Evolutionary conservation across 2,797 vertebrate species (phyloP).

Genomic region (Bradypodion ventrale): DNA sequence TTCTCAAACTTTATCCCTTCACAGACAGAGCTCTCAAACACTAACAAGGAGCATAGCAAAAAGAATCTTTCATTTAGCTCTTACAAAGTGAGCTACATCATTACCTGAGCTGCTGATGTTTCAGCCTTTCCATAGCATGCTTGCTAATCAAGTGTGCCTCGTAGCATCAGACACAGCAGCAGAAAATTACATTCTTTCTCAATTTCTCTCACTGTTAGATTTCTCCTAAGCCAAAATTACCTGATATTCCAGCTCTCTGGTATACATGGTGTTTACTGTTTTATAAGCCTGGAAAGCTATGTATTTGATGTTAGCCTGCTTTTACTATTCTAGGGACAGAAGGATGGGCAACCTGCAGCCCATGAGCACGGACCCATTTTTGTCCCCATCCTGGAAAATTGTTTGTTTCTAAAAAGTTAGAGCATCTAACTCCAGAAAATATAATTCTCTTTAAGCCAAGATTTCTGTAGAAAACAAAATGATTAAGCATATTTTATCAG

Average conservation of each 20-base stretch:
- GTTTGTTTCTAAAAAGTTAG: too few species aligned
- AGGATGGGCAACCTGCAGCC: too few species aligned
- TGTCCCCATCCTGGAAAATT: too few species aligned
- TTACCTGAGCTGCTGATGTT: slow-evolving; percentile 46
- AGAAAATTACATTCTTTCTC: background rate
- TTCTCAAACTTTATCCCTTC: background rate
- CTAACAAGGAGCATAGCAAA: background rate
- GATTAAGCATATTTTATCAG: too few species aligned
- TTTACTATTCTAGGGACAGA: background rate
- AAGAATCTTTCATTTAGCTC: slow-evolving; percentile 24
- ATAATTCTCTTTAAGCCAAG: too few species aligned
- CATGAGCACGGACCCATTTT: too few species aligned
- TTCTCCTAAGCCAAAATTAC: background rate
- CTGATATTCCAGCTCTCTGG: background rate
- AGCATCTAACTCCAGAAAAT: too few species aligned
- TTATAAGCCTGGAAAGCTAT: background rate
- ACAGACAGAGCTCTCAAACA: slow-evolving; percentile 16
- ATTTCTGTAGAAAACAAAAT: too few species aligned
- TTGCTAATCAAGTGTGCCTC: slow-evolving; percentile 54
- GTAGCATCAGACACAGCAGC: slow-evolving; percentile 42
- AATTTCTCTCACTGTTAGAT: background rate
- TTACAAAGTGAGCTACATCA: slow-evolving; percentile 37
- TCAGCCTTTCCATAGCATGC: slow-evolving; percentile 40
- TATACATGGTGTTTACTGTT: background rate
- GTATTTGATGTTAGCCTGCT: background rate